Conservation (phyloP, 1,140 invertebrate species). For the Tetramorium alpestre region DNA sequence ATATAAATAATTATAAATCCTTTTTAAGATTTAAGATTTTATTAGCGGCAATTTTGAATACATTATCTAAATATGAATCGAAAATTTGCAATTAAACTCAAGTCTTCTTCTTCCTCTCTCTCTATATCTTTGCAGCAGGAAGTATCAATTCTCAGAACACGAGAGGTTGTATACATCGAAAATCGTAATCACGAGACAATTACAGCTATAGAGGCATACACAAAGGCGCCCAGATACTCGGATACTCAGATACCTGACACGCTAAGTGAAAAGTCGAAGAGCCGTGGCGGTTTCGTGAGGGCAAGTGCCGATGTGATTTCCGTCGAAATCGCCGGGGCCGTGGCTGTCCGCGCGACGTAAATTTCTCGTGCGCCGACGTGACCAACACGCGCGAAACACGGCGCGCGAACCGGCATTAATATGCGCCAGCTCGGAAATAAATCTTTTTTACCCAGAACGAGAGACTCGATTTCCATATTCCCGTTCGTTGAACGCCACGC, state of each 20-base stretch:
- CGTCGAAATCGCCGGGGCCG: slow-evolving; percentile 11
- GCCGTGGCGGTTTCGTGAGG: slow-evolving; percentile 2
- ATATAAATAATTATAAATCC: not conserved
- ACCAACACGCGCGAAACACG: slow-evolving; percentile 58
- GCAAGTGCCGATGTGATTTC: slow-evolving; percentile 26
- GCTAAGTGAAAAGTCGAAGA: slow-evolving; percentile 38
- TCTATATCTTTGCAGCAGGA: not conserved
- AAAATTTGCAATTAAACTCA: slow-evolving; percentile 12
- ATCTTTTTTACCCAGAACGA: slow-evolving; percentile 54
- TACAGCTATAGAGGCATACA: not conserved
- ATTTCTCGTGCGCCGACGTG: slow-evolving; percentile 36
- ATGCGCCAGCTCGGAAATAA: slow-evolving; percentile 66
- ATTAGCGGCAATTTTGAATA: not conserved
- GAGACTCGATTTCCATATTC: slow-evolving; percentile 66
- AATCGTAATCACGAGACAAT: slow-evolving; percentile 8
- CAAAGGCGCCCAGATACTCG: not conserved
- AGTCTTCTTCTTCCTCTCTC: not conserved
- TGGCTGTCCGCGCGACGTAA: not conserved
- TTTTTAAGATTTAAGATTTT: not conserved
- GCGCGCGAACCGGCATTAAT: slow-evolving; percentile 49
- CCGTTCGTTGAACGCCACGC: slow-evolving; percentile 10
- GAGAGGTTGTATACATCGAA: not conserved
- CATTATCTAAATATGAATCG: not conserved
- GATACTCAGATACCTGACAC: slow-evolving; percentile 4
- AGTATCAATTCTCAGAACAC: not conserved